A percentile compares a stretch with the other conserved stretches of the same genome.
Conservation (phyloP, 1,140 invertebrate genomes). For the Drosophila repletoides region DNA sequence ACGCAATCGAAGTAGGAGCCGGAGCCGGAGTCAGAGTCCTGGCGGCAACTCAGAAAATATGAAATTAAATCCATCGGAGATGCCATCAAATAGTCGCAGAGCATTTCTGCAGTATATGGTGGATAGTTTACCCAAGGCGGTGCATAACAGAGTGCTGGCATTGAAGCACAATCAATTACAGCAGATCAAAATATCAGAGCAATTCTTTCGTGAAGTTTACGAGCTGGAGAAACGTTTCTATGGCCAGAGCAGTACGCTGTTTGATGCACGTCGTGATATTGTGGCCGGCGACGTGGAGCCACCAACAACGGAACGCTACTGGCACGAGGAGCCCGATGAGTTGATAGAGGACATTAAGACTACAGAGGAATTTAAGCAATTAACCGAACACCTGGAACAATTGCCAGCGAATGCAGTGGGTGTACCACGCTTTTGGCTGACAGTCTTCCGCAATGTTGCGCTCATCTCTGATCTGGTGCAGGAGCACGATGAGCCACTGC, state of each 20-base stretch:
- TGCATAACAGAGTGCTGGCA: conserved; percentile 93
- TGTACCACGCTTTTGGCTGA: conserved; percentile 98
- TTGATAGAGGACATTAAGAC: conserved; percentile 45
- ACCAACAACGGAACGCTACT: conserved; percentile 91
- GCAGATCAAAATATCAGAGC: conserved; percentile 93
- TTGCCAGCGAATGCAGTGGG: conserved; percentile 87
- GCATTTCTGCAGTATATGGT: conserved; percentile 79
- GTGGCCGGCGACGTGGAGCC: conserved; percentile 93
- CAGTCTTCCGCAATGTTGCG: conserved; percentile 96
- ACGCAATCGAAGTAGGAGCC: not conserved
- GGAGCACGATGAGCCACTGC: conserved; percentile 96
- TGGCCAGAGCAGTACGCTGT: conserved; percentile 89
- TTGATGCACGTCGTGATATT: conserved; percentile 91
- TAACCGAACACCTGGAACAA: conserved; percentile 36
- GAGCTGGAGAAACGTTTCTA: conserved; percentile 96
- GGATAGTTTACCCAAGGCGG: conserved; percentile 86
- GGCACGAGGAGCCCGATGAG: conserved; percentile 87
- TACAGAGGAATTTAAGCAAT: conserved; percentile 79
- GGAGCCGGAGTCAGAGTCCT: conserved; percentile 14
- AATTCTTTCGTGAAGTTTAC: conserved; percentile 97
- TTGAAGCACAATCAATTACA: conserved; percentile 96
- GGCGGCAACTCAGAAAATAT: not conserved
- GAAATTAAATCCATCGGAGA: conserved; percentile 46
- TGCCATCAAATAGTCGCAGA: conserved; percentile 43
- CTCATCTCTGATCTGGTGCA: conserved; percentile 95